Conservation (phyloP, 2,797 vertebrate species). For the Alauda arvensis region DNA sequence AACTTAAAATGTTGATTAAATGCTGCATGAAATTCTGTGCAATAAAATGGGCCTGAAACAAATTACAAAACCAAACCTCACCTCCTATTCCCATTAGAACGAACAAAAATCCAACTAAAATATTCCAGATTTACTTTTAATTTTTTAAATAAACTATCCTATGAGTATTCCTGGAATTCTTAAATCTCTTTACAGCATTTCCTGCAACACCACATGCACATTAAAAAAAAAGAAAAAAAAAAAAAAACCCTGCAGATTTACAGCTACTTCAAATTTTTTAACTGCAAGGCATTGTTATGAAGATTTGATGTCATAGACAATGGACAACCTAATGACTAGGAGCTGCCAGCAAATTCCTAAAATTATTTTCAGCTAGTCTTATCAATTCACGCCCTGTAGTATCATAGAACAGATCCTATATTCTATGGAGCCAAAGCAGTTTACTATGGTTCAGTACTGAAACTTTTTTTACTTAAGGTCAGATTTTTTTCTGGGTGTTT, state of each 20-base stretch:
- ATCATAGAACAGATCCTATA: neutral
- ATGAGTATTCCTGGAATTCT: neutral
- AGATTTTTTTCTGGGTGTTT: neutral
- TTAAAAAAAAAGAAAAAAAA: rapidly evolving
- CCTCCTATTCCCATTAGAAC: neutral
- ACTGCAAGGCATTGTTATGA: neutral
- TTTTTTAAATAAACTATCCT: neutral
- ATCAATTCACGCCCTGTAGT: neutral
- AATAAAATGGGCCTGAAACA: neutral
- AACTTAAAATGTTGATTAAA: neutral
- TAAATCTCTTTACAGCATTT: neutral
- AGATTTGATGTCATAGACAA: neutral
- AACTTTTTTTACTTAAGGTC: neutral
- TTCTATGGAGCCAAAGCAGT: neutral
- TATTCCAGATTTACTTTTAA: neutral
- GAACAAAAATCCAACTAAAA: neutral
- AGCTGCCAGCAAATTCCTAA: neutral
- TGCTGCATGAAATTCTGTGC: neutral
- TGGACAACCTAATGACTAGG: neutral
- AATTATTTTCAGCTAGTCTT: neutral
- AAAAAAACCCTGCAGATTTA: rapidly evolving
- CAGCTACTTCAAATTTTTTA: neutral
- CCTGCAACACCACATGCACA: neutral
- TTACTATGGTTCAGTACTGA: neutral
- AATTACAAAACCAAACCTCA: neutral